phyloP scores from a whole-genome alignment of 2,888 invertebrate species.

The Sylvicola cinctus region DNA sequence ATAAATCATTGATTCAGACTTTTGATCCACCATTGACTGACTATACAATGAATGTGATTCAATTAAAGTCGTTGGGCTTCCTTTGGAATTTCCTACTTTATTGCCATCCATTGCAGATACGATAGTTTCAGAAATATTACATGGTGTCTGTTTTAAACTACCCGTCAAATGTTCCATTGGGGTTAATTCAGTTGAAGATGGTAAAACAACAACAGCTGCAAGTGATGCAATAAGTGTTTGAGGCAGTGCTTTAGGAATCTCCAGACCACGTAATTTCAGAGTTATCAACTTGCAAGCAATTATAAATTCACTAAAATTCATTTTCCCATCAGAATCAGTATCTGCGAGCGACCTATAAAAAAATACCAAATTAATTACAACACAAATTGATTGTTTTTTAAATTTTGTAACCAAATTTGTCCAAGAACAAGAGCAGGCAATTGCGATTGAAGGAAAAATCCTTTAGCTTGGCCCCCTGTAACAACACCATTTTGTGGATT shows the following conservation, averaged over 20 bases:
- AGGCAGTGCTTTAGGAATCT: slow-evolving; percentile 74
- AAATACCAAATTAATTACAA: slow-evolving; percentile 5
- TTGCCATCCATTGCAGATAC: too few relatives aligned
- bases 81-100: too few relatives aligned
- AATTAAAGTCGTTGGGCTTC: too few relatives aligned
- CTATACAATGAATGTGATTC: too few relatives aligned
- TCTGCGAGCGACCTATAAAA: slow-evolving; percentile 65
- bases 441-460: slow-evolving; percentile 81
- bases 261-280: slow-evolving; percentile 76
- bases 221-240: slow-evolving; percentile 48
- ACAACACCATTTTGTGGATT: slow-evolving; percentile 74
- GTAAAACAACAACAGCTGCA: slow-evolving; percentile 30
- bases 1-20: too few relatives aligned
- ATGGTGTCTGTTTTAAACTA: too few relatives aligned
- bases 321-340: slow-evolving; percentile 88
- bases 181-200: too few relatives aligned
- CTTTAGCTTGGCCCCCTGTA: slow-evolving; percentile 83
- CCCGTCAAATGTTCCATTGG: too few relatives aligned
- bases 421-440: slow-evolving; percentile 75
- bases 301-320: slow-evolving; percentile 91
- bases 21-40: too few relatives aligned
- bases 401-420: slow-evolving; percentile 66
- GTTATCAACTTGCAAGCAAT: slow-evolving; percentile 95
- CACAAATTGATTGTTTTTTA: not conserved
- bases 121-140: too few relatives aligned